These are phyloP conservation scores for Epinephelus lanceolatus DNA, from an alignment of 2,113 vertebrate species.

Conservation along the genomic window DNA sequence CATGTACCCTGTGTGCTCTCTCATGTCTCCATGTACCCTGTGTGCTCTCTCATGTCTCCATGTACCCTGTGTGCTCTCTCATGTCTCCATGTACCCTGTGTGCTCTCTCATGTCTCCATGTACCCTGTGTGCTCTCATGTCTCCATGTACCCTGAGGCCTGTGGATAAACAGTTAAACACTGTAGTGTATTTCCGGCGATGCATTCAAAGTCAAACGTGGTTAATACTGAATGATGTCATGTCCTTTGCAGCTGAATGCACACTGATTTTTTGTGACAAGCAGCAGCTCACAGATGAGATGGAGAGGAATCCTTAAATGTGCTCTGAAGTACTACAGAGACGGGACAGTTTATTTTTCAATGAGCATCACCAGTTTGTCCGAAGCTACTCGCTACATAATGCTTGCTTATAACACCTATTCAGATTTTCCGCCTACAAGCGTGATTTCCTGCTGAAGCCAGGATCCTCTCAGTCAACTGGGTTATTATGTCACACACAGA, in stretches of 20 bases:
- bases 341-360: not conserved
- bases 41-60: no score
- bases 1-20: no score
- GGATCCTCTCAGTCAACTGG: not conserved
- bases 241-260: not conserved
- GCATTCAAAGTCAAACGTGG: not conserved
- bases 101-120: no score
- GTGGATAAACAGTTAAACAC: not conserved
- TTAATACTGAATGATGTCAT: not conserved
- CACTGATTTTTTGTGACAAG: conserved; percentile 13
- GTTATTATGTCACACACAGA: not conserved
- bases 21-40: no score
- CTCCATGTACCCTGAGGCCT: no score
- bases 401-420: not conserved
- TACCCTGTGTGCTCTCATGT: no score
- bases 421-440: not conserved
- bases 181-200: not conserved
- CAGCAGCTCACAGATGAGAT: not conserved
- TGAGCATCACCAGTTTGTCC: not conserved
- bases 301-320: not conserved
- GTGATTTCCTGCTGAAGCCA: not conserved
- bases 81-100: no score
- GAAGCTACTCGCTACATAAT: not conserved
- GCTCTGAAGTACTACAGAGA: not conserved
- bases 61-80: no score